Evolutionary conservation across 2,888 invertebrate species (phyloP).

Genomic region (Torymus texanus): DNA sequence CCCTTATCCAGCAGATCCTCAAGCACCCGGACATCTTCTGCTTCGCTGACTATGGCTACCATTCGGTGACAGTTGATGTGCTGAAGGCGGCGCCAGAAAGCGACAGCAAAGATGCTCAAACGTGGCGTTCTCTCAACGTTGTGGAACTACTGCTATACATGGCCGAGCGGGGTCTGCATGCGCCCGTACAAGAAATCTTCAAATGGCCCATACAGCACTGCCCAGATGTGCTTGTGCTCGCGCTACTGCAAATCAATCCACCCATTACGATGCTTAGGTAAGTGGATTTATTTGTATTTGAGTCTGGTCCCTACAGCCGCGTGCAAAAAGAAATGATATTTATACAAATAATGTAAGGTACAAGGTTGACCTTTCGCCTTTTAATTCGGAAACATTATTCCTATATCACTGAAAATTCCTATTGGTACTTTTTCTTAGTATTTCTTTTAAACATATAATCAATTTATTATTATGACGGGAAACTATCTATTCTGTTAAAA

Average conservation of each 20-base stretch:
- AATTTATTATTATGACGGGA: no score
- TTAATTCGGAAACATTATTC: no score
- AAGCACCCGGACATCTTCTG: conserved; percentile 96
- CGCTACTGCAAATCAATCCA: conserved; percentile 90
- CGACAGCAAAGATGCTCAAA: conserved; percentile 93
- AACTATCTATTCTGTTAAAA: no score
- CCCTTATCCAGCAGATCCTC: conserved; percentile 89
- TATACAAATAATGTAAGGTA: no score
- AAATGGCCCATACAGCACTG: conserved; percentile 94
- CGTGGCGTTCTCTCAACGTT: conserved; percentile 95
- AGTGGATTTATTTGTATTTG: conserved; percentile 70
- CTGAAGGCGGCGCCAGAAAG: conserved; percentile 96
- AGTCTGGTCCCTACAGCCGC: no score
- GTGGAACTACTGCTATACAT: conserved; percentile 91
- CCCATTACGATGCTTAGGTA: conserved; percentile 87
- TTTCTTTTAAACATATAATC: neutral
- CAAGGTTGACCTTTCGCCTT: no score
- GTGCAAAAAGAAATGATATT: no score
- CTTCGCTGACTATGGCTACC: conserved; percentile 93
- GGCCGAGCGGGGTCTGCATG: conserved; percentile 90
- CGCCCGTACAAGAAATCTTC: conserved; percentile 90
- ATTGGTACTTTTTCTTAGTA: neutral
- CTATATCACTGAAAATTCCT: neutral
- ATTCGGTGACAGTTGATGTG: conserved; percentile 89
- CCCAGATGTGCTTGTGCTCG: conserved; percentile 94